Evolutionary conservation across 2,888 invertebrate genomes (phyloP), one percentile per base, ranked within the genome.

Genomic region (Bibio marci): DNA sequence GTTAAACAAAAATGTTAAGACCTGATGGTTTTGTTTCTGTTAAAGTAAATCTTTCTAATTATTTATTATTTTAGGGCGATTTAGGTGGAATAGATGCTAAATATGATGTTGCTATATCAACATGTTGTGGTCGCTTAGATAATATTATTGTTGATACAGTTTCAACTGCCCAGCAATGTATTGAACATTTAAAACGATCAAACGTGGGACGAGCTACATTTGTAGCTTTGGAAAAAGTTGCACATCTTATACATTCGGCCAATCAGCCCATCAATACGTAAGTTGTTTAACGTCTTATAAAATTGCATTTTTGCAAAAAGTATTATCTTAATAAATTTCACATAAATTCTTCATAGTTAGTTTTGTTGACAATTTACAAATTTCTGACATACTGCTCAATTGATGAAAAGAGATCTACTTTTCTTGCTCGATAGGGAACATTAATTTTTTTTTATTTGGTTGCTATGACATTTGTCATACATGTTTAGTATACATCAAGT

Each of bases 31-130:
- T 30, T 18, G 19, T 12, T 27, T 40, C 28, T 28, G 13, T 27
- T 34, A n/a, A n/a, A n/a, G n/a, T n/a, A n/a, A n/a, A n/a, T n/a
- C n/a, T n/a, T n/a, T n/a, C n/a, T n/a, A n/a, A n/a, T n/a, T n/a
- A n/a, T n/a, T 35, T 33, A 39, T 37, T 22, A 42, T 46, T 57
- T 14, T 52, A 88, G 87, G 97, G 97, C 7, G 94, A 97, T 57
- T 70, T 98, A 26, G 98, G 95, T 11, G 90, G 79, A 0, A 94
- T 98, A 46, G 88, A 92, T 55, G 62, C 67, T 12, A 87, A 83
- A 57, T 98, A 88, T 59, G 97, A 98, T 59, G 76, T 92, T 0
- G 97, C 97, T 1, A 78, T 97, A 49, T 95, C 95, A 0, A 95
- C 94, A 0, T 88, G 90, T 2, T 91, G 91, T 54, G 81, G 83